phyloP scores from a whole-genome alignment of 2,797 vertebrate genomes.

The Rousettus madagascariensis region DNA sequence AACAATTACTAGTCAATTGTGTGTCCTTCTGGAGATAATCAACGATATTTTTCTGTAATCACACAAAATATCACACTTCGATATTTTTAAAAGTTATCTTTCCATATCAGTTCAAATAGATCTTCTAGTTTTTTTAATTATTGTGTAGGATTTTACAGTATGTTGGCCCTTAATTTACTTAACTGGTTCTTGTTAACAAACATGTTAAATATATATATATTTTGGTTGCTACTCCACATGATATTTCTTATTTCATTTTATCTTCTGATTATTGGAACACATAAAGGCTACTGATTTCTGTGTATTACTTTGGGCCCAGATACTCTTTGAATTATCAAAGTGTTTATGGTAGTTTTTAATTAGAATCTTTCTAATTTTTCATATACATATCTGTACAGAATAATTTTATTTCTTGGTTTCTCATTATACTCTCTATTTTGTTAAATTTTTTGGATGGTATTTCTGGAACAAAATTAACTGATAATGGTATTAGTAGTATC shows the following conservation, averaged over 20 bases:
- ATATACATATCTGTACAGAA: not conserved
- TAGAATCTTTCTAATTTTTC: not conserved
- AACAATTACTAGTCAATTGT: not conserved
- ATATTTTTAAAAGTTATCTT: constrained; percentile 7
- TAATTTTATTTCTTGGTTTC: constrained; percentile 13
- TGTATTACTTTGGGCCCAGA: not conserved
- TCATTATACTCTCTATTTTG: not conserved
- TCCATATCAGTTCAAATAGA: not conserved
- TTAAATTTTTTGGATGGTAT: constrained; percentile 1
- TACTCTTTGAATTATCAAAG: not conserved
- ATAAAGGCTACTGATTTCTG: not conserved
- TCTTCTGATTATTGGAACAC: not conserved
- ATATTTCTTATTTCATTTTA: not conserved
- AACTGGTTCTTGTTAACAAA: not conserved
- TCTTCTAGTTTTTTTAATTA: not conserved
- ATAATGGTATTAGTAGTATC: not conserved
- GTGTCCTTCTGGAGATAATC: not conserved
- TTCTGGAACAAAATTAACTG: not conserved
- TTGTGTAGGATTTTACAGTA: not conserved
- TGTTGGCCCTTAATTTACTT: not conserved
- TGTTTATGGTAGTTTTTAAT: not conserved
- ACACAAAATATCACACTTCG: not conserved
- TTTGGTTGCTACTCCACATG: not conserved
- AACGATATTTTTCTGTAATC: not conserved
- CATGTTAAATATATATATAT: not conserved